Percentiles rank a stretch among this genome's conserved stretches.
These are phyloP conservation scores for Wasmannia auropunctata DNA, from an alignment of 1,140 invertebrate species.

Conservation along the genomic window DNA sequence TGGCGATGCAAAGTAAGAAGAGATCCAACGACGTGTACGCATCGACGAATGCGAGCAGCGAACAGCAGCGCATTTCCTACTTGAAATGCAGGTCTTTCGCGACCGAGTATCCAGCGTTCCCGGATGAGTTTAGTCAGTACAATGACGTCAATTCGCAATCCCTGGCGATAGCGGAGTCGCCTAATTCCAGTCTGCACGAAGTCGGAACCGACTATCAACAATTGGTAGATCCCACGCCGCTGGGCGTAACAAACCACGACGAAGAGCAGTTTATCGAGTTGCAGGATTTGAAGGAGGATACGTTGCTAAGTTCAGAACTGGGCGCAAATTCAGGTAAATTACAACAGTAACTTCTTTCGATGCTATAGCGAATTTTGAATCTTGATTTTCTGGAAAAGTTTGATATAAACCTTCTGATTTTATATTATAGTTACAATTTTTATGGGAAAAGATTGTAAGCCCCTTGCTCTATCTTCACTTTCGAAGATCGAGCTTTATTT, in stretches of 20 bases:
- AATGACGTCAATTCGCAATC: conserved; percentile 1
- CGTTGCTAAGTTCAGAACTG: conserved; percentile 64
- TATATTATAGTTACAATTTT: background rate
- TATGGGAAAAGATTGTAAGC: background rate
- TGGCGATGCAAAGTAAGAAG: conserved; percentile 53
- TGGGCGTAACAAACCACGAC: background rate
- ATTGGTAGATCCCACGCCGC: conserved; percentile 34
- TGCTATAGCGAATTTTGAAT: background rate
- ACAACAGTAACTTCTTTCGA: background rate
- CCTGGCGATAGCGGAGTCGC: conserved; percentile 31
- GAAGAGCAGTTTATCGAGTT: conserved; percentile 57
- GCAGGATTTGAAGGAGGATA: conserved; percentile 68
- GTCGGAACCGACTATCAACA: conserved; percentile 62
- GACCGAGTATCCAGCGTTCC: background rate
- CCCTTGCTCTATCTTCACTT: background rate
- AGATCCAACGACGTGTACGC: conserved; percentile 31
- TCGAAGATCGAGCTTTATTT: background rate
- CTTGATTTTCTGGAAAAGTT: background rate
- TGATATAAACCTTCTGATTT: background rate
- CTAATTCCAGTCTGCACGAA: conserved; percentile 51
- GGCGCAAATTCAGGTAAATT: conserved; percentile 71
- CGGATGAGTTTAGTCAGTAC: conserved; percentile 41
- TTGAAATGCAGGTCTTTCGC: conserved; percentile 40
- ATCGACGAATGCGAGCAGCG: background rate
- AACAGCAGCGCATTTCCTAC: conserved; percentile 36